Base-by-base conservation (phyloP, 2,888 invertebrate species). In the Drosophila mulleri region DNA sequence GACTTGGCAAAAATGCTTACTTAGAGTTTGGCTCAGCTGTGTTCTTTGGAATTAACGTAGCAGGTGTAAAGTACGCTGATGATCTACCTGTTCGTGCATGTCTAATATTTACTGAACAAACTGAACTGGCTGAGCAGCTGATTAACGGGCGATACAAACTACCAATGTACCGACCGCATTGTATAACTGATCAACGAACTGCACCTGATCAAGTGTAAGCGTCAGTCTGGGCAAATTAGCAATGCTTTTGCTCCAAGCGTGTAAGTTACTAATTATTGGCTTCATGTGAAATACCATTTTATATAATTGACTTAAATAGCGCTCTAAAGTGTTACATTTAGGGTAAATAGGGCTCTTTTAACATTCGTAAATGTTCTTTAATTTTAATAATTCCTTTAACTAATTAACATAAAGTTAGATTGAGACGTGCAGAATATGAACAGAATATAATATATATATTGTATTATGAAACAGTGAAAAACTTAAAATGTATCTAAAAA, bases 41-140 rank as follows among this genome's bases (percentile, higher is more conserved):
- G 78, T 78, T 69, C 60, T 78, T 78, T 77, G 75, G 75, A 78
- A 77, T 67, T 70, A 63, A 66, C 75, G 66, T 20, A 18, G 35
- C n/a, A 44, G 50, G 78, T 69, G 65, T 65, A 76, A 76, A 73
- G 75, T 76, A 64, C 42, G 37, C 60, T 35, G 44, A 44, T 53
- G 54, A 48, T 37, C 18, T 41, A 20, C 59, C 47, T 48, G 39
- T n/a, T 47, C 16, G 41, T 61, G 16, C 16, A 37, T 26, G 32
- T 35, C 44, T 18, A 35, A 35, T 20, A 26, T 54, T 35, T 32
- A 35, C 44, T 18, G 20, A 5, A 14, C 37, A 42, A 42, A 16
- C 32, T 42, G 4, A 7, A 41, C 9, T 45, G 18, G 8, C 26
- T 20, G 54, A 29, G 26, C 50, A 37, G 41, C 32, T 42, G 32